A percentile compares a stretch with the other conserved stretches of the same genome.
These are phyloP conservation scores for Xiphorhynchus erythropygius DNA, from an alignment of 2,797 vertebrate species.

Conservation along the genomic window DNA sequence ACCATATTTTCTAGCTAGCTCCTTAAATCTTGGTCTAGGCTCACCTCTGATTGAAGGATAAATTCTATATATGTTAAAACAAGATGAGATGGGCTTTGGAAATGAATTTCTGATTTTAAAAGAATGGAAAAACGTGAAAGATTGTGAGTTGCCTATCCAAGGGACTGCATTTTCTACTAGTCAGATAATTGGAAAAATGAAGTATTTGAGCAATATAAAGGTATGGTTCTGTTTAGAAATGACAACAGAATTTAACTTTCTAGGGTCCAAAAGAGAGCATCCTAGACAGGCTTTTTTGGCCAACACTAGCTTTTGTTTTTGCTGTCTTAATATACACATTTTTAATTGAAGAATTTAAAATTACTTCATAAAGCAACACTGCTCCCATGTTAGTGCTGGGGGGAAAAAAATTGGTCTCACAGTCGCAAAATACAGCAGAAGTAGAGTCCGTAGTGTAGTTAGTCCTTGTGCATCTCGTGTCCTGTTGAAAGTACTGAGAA, in stretches of 20 bases:
- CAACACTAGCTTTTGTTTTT: neutral
- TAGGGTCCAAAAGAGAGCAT: neutral
- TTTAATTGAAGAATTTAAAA: neutral
- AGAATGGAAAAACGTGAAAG: neutral
- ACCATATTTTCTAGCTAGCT: neutral
- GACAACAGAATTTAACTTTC: neutral
- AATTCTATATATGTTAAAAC: neutral
- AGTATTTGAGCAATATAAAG: neutral
- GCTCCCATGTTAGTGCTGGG: neutral
- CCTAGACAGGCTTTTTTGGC: neutral
- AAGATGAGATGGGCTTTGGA: neutral
- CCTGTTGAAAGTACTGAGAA: neutral
- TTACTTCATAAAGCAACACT: neutral
- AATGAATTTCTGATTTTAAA: neutral
- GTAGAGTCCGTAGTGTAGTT: neutral
- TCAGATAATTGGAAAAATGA: neutral
- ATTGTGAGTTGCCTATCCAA: neutral
- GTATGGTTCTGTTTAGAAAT: neutral
- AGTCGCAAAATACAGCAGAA: neutral
- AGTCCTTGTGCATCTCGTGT: neutral
- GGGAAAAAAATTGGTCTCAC: neutral
- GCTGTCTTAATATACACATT: neutral
- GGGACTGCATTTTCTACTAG: neutral
- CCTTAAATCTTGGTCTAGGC: neutral
- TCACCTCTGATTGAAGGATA: neutral